Base-by-base conservation (phyloP, 1,140 invertebrate genomes). In the Polyergus mexicanus region DNA sequence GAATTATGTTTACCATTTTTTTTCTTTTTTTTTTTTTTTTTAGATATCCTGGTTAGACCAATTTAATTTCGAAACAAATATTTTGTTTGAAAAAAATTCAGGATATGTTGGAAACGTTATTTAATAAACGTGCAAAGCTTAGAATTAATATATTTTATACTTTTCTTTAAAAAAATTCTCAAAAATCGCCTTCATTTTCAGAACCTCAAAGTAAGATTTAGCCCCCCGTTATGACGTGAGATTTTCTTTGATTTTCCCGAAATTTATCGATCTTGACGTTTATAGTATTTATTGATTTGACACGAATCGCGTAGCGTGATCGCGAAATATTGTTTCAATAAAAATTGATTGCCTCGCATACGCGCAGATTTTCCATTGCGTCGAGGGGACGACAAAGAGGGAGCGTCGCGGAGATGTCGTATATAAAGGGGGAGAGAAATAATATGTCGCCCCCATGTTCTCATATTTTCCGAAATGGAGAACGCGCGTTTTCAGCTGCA, bases 381-480 rank as follows among this genome's bases (percentile, higher is more conserved):
- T 80, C 80, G 80, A 75, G 54, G 54, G 56, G n/a, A 13, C 66
- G 2, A 62, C 54, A 8, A 38, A 54, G 47, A 13, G n/a, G 8
- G 28, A 22, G 44, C 13, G 11, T 22, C n/a, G 47, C 28, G 1
- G 58, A 35, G 25, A 66, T 35, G 13, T 35, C n/a, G n/a, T 6
- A 8, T 68, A 10, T 44, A 51, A 81, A 74, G 54, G 65, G 22
- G 5, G 35, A 35, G 54, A 19, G 32, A 41, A 41, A 65, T 56
- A 72, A 86, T 86, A 62, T 63, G 56, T 44, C 51, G 32, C 54
- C 35, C 71, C 3, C 32, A 22, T 22, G 56, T 77, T 88, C 65
- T 87, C 41, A 11, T 68, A 60, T 72, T 88, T 88, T 85, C 22
- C 56, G 80, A 85, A 84, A 87, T 32, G 16, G 80, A 71, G 56